Base-by-base conservation (phyloP, 1,140 invertebrate species). In the Hypothenemus hampei region DNA sequence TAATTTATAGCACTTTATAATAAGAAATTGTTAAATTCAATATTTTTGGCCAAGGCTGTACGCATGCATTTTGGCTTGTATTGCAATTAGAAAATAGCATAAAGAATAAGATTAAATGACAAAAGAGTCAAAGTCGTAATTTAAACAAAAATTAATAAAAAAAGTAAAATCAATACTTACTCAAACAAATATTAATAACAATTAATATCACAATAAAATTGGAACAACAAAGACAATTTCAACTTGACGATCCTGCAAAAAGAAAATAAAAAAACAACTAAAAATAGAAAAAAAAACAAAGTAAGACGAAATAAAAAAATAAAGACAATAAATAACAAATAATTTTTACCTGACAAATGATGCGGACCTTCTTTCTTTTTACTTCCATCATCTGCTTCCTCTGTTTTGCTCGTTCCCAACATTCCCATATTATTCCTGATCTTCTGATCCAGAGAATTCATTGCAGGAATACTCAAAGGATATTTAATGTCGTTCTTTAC, bases 401-500 rank as follows among this genome's bases (percentile, higher is more conserved):
- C 53, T 7, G 18, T 26, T 36, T 67, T 68, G 2, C 59, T 54
- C 7, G 24, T 24, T 20, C 43, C 46, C 23, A 54, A 15, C n/a
- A 66, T 47, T 19, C 46, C 61, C 57, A 67, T 60, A 40, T 62
- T 66, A 52, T 65, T 69, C 4, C 65, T 43, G 22, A 69, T 62
- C 52, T 71, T 71, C 13, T 57, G 54, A 24, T 71, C 69, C 43
- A 70, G 50, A 16, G 57, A 62, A 45, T 66, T 64, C 64, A 37
- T 64, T 44, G 52, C 67, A 62, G 66, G 59, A 11, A 70, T 57
- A 2, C 59, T 55, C 7, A 68, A 26, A 1, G 65, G 63, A 48
- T 68, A 71, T 44, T 71, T 71, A 16, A 62, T 52, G 19, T 69
- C 67, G 24, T 58, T 63, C 52, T 69, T 70, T 11, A 61, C 49